Evolutionary conservation across 2,113 vertebrate genomes (phyloP), one percentile per base, ranked within the genome.

Genomic region (Todiramphus saurophagus): DNA sequence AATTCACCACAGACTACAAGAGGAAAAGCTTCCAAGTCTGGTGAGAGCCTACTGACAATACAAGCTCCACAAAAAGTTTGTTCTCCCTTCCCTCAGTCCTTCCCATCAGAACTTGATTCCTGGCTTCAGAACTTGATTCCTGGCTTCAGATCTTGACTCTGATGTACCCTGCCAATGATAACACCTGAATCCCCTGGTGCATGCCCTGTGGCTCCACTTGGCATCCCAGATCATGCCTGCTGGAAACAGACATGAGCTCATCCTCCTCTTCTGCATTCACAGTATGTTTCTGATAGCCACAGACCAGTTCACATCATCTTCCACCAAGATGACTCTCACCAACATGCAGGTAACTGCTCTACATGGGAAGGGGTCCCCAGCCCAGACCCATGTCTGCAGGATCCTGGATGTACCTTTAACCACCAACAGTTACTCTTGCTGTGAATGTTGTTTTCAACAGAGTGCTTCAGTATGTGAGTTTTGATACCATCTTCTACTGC

Each of bases 171-270:
- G 94, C 44, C 91, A 89, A 60, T 17, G 31, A 51, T 11, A 78
- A 68, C 0, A 56, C 75, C 92, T 85, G 62, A 73, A 51, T 53
- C 43, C 50, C 73, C 9, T 59, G 88, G 58, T 7, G 1, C 0
- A 5, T 27, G 81, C 30, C 62, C 66, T 2, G 4, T 82, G 91
- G 94, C 44, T 96, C 39, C 63, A 25, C 53, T 75, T 89, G 94
- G 87, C 91, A 95, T 48, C 70, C 56, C 7, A 4, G 25, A 48
- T 31, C 68, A 59, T 0, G 3, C 66, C 86, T 84, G 94, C 74
- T 89, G 81, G 87, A 92, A 74, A 84, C 73, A 92, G 83, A 92
- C 87, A 44, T 92, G 94, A 97, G 58, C 74, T 95, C 94, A 94
- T 72, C 73, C 74, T 83, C 39, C 77, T 87, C 69, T 75, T 68